Evolutionary conservation across 2,113 vertebrate genomes (phyloP).

Genomic region (Pangasianodon hypophthalmus): DNA sequence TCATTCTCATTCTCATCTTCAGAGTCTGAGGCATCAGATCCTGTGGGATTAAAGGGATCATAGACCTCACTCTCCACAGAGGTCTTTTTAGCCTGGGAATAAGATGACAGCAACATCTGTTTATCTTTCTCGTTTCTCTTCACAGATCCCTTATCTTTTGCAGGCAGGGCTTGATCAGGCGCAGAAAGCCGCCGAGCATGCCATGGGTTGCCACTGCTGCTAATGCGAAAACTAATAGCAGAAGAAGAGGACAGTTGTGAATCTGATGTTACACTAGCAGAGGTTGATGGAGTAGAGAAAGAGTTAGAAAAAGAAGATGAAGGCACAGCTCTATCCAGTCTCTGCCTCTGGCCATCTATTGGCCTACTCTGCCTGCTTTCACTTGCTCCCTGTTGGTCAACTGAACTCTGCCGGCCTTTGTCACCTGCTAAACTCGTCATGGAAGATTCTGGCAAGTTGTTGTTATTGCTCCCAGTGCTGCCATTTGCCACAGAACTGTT

Average conservation of each 20-base stretch:
- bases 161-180: constrained; percentile 65
- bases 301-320: constrained; percentile 68
- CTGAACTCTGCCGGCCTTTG: constrained; percentile 70
- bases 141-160: constrained; percentile 75
- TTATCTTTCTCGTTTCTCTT: constrained; percentile 67
- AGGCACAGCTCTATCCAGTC: constrained; percentile 42
- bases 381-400: constrained; percentile 60
- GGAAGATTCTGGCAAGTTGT: constrained; percentile 74
- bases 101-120: constrained; percentile 61
- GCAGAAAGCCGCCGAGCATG: constrained; percentile 72
- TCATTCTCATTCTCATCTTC: constrained; percentile 51
- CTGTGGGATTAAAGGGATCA: constrained; percentile 92
- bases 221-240: constrained; percentile 88
- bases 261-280: constrained; percentile 45
- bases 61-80: constrained; percentile 83
- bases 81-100: constrained; percentile 67
- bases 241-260: constrained; percentile 62
- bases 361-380: constrained; percentile 57
- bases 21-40: constrained; percentile 82
- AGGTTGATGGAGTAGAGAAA: constrained; percentile 53
- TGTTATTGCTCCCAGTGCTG: constrained; percentile 28
- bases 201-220: constrained; percentile 83
- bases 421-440: constrained; percentile 84
- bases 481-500: constrained; percentile 49
- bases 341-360: constrained; percentile 66